A percentile compares a stretch with the other conserved stretches of the same genome.
phyloP scores from a whole-genome alignment of 2,888 invertebrate genomes.

The Rhingia campestris region DNA sequence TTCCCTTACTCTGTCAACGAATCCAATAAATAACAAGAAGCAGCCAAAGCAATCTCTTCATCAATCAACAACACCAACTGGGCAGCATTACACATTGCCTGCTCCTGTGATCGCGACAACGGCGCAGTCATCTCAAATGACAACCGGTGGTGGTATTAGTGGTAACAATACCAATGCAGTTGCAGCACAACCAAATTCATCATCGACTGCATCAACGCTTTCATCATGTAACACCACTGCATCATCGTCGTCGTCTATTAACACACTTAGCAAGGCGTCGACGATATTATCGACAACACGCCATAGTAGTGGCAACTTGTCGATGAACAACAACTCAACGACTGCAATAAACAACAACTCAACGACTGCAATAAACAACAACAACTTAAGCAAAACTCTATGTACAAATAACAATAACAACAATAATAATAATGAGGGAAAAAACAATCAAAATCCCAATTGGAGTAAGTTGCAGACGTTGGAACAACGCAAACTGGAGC shows the following conservation, averaged over 20 bases:
- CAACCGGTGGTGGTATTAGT: conserved; percentile 59
- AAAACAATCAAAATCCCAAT: conserved; percentile 49
- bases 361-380: conserved; percentile 54
- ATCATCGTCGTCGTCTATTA: conserved; percentile 38
- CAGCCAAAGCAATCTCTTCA: not conserved
- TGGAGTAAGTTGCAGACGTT: conserved; percentile 77
- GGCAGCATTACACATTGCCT: conserved; percentile 6
- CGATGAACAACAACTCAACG: conserved; percentile 34
- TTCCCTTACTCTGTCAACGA: conserved; percentile 33
- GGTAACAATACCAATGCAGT: conserved; percentile 26
- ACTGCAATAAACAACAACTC: conserved; percentile 35
- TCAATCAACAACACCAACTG: not conserved
- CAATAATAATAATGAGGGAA: conserved; percentile 74
- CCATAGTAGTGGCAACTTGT: conserved; percentile 51
- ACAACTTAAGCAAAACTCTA: conserved; percentile 46
- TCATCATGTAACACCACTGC: conserved; percentile 50
- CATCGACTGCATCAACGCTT: conserved; percentile 14
- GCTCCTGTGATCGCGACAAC: not conserved
- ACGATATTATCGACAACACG: conserved; percentile 50
- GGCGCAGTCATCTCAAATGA: conserved; percentile 54
- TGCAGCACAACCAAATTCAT: conserved; percentile 28
- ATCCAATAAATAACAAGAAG: conserved; percentile 14
- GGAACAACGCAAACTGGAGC: conserved; percentile 80
- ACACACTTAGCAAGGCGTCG: conserved; percentile 43
- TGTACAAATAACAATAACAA: conserved; percentile 74